Percentiles rank a stretch among this genome's conserved stretches.
phyloP scores from a whole-genome alignment of 1,140 invertebrate species.

The Manduca sexta region DNA sequence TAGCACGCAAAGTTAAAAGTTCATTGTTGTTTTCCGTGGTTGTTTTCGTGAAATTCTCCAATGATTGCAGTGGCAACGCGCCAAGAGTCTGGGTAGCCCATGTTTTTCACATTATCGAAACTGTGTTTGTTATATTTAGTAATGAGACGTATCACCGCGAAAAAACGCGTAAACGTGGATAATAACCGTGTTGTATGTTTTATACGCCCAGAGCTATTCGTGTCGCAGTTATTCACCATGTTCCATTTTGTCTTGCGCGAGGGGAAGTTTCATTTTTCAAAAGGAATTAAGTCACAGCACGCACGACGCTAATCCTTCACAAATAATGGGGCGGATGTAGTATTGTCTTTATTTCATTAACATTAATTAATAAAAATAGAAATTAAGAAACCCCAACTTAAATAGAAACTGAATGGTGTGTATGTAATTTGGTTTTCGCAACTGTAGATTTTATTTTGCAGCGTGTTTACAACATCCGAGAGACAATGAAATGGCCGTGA shows the following conservation, averaged over 20 bases:
- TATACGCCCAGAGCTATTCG: conserved; percentile 17
- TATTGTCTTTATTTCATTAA: background rate
- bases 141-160: conserved; percentile 17
- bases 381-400: no score
- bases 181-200: conserved; percentile 26
- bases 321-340: conserved; percentile 19
- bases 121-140: conserved; percentile 26
- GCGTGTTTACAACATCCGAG: conserved; percentile 32
- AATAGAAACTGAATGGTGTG: background rate
- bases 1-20: conserved; percentile 4
- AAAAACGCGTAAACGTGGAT: conserved; percentile 17
- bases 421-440: conserved; percentile 19
- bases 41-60: conserved; percentile 21
- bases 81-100: conserved; percentile 17
- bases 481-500: conserved; percentile 37
- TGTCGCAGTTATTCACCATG: conserved; percentile 12
- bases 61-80: conserved; percentile 20
- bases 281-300: conserved; percentile 25
- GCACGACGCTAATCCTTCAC: conserved; percentile 18
- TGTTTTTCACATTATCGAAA: conserved; percentile 14
- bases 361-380: background rate
- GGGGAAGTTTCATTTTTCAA: conserved; percentile 30
- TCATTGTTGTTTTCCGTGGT: no score
- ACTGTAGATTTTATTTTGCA: conserved; percentile 25
- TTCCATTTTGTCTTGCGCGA: conserved; percentile 20